Evolutionary conservation across 2,888 invertebrate genomes (phyloP).

Genomic region (Digitonthophagus gazella): DNA sequence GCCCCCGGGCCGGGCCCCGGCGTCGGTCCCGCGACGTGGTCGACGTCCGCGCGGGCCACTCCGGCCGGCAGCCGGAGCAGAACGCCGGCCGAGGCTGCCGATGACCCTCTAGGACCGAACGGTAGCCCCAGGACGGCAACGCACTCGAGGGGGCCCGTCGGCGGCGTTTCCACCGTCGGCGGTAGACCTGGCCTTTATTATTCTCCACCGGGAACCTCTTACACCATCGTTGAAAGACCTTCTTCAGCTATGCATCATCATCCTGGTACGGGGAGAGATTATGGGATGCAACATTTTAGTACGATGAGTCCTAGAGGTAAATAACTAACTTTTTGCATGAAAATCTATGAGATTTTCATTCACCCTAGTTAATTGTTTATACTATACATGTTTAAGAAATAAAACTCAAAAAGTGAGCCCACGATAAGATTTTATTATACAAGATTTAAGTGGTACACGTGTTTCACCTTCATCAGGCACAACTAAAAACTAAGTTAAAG

Average conservation of each 20-base stretch:
- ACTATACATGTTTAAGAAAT: too few relatives aligned
- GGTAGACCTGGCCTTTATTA: slow-evolving; percentile 74
- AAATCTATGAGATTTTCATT: too few relatives aligned
- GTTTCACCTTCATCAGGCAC: too few relatives aligned
- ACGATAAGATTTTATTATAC: too few relatives aligned
- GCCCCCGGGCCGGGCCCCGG: slow-evolving; percentile 40
- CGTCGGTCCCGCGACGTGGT: slow-evolving; percentile 37
- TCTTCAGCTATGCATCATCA: slow-evolving; percentile 65
- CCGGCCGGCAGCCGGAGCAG: slow-evolving; percentile 58
- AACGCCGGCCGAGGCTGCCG: slow-evolving; percentile 58
- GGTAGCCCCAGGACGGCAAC: slow-evolving; percentile 41
- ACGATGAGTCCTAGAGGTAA: slow-evolving; percentile 49
- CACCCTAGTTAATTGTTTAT: too few relatives aligned
- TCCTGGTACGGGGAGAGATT: slow-evolving; percentile 42
- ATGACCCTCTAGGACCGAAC: slow-evolving; percentile 58
- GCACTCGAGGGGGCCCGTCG: not conserved
- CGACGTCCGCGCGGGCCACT: slow-evolving; percentile 4
- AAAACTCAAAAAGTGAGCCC: too few relatives aligned
- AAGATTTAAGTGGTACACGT: too few relatives aligned
- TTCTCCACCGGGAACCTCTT: slow-evolving; percentile 85
- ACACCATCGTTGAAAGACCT: slow-evolving; percentile 82
- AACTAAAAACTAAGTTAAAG: too few relatives aligned
- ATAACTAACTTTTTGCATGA: not conserved
- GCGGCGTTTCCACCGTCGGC: slow-evolving; percentile 42
- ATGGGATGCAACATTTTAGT: slow-evolving; percentile 50